Base-by-base conservation (phyloP, 2,797 vertebrate species). In the Coracias cyanogaster region DNA sequence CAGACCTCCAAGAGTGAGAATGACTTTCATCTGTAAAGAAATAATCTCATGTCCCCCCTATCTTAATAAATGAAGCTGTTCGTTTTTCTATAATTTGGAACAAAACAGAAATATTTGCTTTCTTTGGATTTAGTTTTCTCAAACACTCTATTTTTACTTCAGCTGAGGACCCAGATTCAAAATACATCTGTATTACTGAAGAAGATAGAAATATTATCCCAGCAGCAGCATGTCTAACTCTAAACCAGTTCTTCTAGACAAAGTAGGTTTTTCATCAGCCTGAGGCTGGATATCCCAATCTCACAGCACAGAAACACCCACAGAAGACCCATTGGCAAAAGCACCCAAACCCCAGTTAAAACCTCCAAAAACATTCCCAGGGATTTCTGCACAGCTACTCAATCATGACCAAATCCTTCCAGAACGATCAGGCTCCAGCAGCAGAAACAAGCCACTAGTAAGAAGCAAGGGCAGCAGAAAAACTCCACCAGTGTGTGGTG, bases 401-500 rank as follows among this genome's bases (percentile, higher is more conserved):
- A 84, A 67, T 67, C 67, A 60, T 10, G 33, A 72, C 48, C 0
- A 0, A 73, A 84, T 64, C 67, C 71, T 77, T 85, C 66, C 72
- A 37, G 41, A 90, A 73, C 0, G 0, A 46, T 58, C 43, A 73
- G 33, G 64, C 7, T 69, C 24, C 82, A 77, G 76, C 48, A 82
- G 24, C 4, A 61, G 33, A 93, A 88, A 65, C 12, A 69, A 77
- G 31, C 21, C 80, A 77, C 14, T 22, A 29, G 2, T 11, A 78
- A 74, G 45, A 86, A 45, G 17, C 52, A 39, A 67, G 71, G 58
- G 25, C 49, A 82, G n/a, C 66, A 67, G n/a, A 35, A 65, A 89
- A 82, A 55, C 15, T 67, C 29, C 31, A 52, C 6, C 13, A 21
- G 15, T 0, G 0, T 17, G 31, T 22, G 33, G 7, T 45, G 15